Evolutionary conservation across 2,888 invertebrate genomes (phyloP).

Genomic region (Torymus aiolomorphi): DNA sequence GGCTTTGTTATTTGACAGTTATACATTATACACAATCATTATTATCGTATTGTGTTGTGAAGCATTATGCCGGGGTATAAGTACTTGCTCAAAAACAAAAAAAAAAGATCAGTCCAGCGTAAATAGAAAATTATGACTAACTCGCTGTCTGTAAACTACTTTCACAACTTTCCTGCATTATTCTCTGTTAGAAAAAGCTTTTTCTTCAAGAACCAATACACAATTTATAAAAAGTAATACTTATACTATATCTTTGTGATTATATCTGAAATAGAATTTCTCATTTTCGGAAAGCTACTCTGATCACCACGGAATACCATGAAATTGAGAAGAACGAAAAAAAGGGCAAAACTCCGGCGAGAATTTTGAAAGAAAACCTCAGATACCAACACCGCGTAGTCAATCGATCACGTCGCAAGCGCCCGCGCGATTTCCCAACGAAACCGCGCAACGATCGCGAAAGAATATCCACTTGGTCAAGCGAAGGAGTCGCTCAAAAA

Average conservation of each 20-base stretch:
- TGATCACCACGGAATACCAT: not conserved
- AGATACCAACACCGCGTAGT: not conserved
- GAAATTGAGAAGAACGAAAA: not conserved
- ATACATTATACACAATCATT: no score
- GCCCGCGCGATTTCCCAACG: conserved; percentile 33
- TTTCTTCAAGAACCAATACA: not conserved
- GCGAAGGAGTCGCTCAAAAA: no score
- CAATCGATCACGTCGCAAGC: not conserved
- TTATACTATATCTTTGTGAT: no score
- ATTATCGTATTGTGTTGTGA: no score
- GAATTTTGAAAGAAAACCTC: conserved; percentile 31
- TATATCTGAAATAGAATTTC: no score
- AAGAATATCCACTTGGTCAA: no score
- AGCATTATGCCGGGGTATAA: no score
- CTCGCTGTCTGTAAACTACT: not conserved
- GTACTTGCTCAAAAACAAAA: not conserved
- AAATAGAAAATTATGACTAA: not conserved
- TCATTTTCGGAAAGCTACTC: no score
- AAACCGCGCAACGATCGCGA: not conserved
- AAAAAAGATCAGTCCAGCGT: not conserved
- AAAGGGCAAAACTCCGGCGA: not conserved
- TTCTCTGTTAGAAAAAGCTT: not conserved
- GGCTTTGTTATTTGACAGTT: no score
- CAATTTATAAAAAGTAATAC: not conserved
- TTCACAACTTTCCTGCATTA: conserved; percentile 24